These are phyloP conservation scores for Trachymyrmex septentrionalis DNA, from an alignment of 1,140 invertebrate species.

Conservation along the genomic window DNA sequence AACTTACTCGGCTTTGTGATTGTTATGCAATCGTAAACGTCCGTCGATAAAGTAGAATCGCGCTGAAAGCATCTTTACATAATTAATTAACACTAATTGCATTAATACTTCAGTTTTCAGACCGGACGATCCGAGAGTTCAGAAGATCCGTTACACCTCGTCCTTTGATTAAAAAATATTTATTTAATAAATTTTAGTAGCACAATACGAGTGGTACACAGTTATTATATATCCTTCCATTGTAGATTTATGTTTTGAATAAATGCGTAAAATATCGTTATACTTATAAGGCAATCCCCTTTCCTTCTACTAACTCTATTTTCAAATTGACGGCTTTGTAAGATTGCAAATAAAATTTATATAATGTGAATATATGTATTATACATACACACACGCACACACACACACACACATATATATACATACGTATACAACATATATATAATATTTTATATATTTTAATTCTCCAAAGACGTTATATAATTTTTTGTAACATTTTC, in stretches of 20 bases:
- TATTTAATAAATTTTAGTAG: not conserved
- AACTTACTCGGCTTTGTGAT: not conserved
- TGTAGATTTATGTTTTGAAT: slow-evolving; percentile 18
- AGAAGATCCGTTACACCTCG: slow-evolving; percentile 16
- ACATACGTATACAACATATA: not conserved
- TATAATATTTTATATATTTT: not conserved
- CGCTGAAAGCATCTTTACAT: not conserved
- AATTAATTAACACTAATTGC: slow-evolving; percentile 5
- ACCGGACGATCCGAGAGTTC: slow-evolving; percentile 64
- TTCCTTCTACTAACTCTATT: not conserved
- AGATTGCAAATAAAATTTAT: not conserved
- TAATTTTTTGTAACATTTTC: not conserved
- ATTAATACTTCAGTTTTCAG: slow-evolving; percentile 67
- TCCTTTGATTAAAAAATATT: not conserved
- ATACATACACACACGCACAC: too few relatives aligned
- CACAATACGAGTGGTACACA: not conserved
- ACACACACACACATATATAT: too few relatives aligned
- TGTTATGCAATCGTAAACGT: slow-evolving; percentile 35
- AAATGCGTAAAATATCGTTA: slow-evolving; percentile 29
- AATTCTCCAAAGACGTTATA: not conserved
- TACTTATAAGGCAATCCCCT: not conserved
- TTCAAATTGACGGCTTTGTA: not conserved
- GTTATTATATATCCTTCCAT: not conserved
- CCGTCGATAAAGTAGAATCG: slow-evolving; percentile 35
- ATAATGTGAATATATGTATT: not conserved